Conservation (phyloP, 2,888 invertebrate species). For the Tenthredo distinguenda region DNA sequence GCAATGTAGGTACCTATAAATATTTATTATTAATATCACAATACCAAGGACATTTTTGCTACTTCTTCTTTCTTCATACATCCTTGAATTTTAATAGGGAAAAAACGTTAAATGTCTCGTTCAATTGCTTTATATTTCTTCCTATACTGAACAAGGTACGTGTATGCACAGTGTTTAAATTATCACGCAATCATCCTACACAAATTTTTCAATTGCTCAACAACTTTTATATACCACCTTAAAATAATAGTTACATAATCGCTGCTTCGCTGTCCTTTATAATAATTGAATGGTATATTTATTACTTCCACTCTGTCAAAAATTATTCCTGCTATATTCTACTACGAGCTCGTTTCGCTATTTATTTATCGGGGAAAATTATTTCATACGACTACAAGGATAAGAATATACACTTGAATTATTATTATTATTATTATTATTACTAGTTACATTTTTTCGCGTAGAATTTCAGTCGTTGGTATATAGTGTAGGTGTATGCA, state of each 20-base stretch:
- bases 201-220: slow-evolving; percentile 1
- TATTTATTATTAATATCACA: background rate
- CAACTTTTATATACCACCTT: background rate
- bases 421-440: background rate
- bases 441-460: background rate
- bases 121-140: background rate
- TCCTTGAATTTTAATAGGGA: background rate
- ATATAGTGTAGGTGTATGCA: background rate
- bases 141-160: background rate
- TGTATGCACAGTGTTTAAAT: background rate
- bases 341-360: background rate
- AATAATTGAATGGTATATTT: background rate
- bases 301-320: background rate
- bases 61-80: background rate
- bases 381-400: background rate
- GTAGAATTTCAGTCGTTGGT: background rate
- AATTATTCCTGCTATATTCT: background rate
- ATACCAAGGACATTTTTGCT: background rate
- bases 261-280: background rate
- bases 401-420: background rate
- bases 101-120: background rate
- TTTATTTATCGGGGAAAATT: background rate
- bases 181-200: slow-evolving; percentile 9
- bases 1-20: background rate
- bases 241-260: slow-evolving; percentile 6